Evolutionary conservation across 2,113 vertebrate genomes (phyloP).

Genomic region (Rutilus rutilus): DNA sequence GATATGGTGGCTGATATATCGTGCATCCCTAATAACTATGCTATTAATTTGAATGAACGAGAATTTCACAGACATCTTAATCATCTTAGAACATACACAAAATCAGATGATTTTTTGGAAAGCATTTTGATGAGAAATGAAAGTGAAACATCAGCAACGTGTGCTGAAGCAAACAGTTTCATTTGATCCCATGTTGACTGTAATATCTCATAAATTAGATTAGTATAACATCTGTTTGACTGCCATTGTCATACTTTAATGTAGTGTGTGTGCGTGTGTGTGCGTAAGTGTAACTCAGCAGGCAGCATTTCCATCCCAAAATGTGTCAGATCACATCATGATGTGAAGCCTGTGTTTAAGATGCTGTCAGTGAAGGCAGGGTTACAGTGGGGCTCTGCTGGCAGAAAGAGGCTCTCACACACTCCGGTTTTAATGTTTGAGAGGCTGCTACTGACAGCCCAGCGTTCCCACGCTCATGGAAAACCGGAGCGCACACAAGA

Average conservation of each 20-base stretch:
- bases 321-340: constrained; percentile 14
- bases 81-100: not conserved
- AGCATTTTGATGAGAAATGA: not conserved
- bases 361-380: not conserved
- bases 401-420: not conserved
- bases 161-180: not conserved
- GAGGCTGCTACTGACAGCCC: not conserved
- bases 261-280: not conserved
- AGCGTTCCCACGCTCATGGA: not conserved
- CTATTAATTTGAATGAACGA: not conserved
- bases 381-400: not conserved
- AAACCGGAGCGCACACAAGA: not conserved
- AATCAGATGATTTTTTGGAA: not conserved
- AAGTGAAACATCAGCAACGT: not conserved
- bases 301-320: not conserved
- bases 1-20: too few species aligned
- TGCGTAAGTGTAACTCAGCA: not conserved
- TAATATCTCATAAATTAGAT: constrained; percentile 11
- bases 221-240: constrained; percentile 4
- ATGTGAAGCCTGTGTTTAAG: constrained; percentile 12
- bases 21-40: not conserved
- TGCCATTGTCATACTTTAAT: not conserved
- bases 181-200: constrained; percentile 2
- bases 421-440: constrained; percentile 12
- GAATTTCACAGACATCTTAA: not conserved